Evolutionary conservation across 2,888 invertebrate genomes (phyloP).

Genomic region (Hypsopygia costalis): DNA sequence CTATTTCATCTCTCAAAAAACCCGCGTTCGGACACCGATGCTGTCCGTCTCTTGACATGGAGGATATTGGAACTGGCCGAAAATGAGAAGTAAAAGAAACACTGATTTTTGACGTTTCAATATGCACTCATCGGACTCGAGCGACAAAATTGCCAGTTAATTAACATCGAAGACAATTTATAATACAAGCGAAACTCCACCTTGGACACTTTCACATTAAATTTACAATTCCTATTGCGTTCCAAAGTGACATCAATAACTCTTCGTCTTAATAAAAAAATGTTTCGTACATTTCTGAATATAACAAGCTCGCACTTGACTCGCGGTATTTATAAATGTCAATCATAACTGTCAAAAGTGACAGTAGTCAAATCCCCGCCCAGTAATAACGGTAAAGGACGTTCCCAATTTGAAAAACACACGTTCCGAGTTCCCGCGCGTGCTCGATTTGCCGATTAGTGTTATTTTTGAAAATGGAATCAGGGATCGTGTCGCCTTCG

Average conservation of each 20-base stretch:
- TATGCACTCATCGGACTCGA: conserved; percentile 69
- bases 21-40: conserved; percentile 40
- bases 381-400: conserved; percentile 70
- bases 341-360: conserved; percentile 75
- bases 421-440: conserved; percentile 70
- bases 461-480: conserved; percentile 78
- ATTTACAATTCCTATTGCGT: conserved; percentile 13
- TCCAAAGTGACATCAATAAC: conserved; percentile 47
- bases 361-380: conserved; percentile 75
- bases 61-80: conserved; percentile 70
- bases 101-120: conserved; percentile 73
- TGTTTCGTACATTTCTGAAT: conserved; percentile 49
- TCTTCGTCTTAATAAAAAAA: conserved; percentile 57
- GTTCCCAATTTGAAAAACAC: conserved; percentile 76
- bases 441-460: conserved; percentile 77
- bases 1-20: conserved; percentile 64
- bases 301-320: conserved; percentile 69
- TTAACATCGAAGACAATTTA: conserved; percentile 39
- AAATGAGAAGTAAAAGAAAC: conserved; percentile 77
- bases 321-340: conserved; percentile 73
- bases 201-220: conserved; percentile 20
- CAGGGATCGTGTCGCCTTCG: conserved; percentile 76
- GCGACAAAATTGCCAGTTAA: conserved; percentile 46
- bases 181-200: conserved; percentile 32
- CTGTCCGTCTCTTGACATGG: conserved; percentile 64